Evolutionary conservation across 2,797 vertebrate genomes (phyloP).

Genomic region (Mallotus villosus): DNA sequence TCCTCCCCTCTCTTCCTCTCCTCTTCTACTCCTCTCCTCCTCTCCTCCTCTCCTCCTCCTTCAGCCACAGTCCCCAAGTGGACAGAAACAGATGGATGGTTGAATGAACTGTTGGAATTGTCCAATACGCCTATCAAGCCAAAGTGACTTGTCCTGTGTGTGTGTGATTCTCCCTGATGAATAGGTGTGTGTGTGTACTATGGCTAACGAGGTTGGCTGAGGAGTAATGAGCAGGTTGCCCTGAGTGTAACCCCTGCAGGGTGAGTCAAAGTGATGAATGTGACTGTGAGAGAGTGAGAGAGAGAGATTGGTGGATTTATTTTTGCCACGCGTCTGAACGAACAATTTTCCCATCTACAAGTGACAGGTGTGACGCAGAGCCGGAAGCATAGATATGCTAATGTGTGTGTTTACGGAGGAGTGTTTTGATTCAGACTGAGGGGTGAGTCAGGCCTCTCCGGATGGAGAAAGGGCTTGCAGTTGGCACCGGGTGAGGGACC

Average conservation of each 20-base stretch:
- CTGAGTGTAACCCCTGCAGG: conserved; percentile 63
- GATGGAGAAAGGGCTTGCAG: too few species aligned
- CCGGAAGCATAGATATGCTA: conserved; percentile 13
- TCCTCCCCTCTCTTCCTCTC: background rate
- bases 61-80: conserved; percentile 31
- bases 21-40: conserved; percentile 31
- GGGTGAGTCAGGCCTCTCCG: too few species aligned
- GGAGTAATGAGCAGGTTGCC: conserved; percentile 74
- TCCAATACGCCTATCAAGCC: conserved; percentile 3
- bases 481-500: too few species aligned
- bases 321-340: background rate
- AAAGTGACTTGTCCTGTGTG: conserved; percentile 31
- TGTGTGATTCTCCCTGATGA: conserved; percentile 41
- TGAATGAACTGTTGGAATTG: background rate
- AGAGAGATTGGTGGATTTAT: conserved; percentile 1
- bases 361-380: conserved; percentile 47
- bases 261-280: conserved; percentile 64
- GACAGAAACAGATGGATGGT: conserved; percentile 40
- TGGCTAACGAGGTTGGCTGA: conserved; percentile 66
- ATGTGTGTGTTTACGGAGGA: conserved; percentile 24
- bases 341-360: conserved; percentile 59
- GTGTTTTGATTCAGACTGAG: background rate
- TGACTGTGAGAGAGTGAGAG: conserved; percentile 9
- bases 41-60: conserved; percentile 25
- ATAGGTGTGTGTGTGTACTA: conserved; percentile 49